Evolutionary conservation across 2,797 vertebrate genomes (phyloP), one percentile per base, ranked within the genome.

Genomic region (Pagetopsis macropterus): DNA sequence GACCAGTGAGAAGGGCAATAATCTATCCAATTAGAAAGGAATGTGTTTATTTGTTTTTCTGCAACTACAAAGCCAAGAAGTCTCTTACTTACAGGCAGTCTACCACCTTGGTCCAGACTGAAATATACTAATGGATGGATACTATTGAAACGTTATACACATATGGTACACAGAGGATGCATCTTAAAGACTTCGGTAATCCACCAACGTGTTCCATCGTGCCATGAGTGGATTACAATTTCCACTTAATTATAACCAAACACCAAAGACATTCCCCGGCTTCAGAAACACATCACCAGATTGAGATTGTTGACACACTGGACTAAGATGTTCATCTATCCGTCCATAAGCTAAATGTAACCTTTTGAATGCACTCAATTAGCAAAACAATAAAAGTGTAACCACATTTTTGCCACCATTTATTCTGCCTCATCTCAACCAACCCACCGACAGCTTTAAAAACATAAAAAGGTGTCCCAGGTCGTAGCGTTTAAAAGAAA

Each of bases 21-120:
- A 33, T 12, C 7, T 13, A 8, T 13, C 16, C 17, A 43, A 43
- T n/a, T 40, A 54, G 15, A 40, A n/a, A 57, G 17, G 55, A 57
- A 57, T 14, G 37, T 40, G 6, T 6, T 37, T 6, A 27, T 27
- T 37, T 6, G 13, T 40, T 16, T 31, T 54, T 31, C 16, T 45
- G 37, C 63, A 65, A 27, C 15, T 62, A 8, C 60, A 10, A 65
- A 7, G 16, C 21, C 48, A 41, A 41, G 33, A 41, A 65, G 48
- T 31, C 6, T 44, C 49, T 31, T 44, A 40, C 55, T 27, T 27
- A 27, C 27, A 27, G 27, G 27, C 27, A 27, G 27, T 27, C 27
- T 27, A 27, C 27, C 27, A 27, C 27, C 27, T 27, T 27, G 27
- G 27, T 27, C 27, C 27, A 27, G 27, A 27, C 27, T 27, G 27